Evolutionary conservation across 2,888 invertebrate genomes (phyloP), one percentile per base, ranked within the genome.

Genomic region (Pyrgus malvae): DNA sequence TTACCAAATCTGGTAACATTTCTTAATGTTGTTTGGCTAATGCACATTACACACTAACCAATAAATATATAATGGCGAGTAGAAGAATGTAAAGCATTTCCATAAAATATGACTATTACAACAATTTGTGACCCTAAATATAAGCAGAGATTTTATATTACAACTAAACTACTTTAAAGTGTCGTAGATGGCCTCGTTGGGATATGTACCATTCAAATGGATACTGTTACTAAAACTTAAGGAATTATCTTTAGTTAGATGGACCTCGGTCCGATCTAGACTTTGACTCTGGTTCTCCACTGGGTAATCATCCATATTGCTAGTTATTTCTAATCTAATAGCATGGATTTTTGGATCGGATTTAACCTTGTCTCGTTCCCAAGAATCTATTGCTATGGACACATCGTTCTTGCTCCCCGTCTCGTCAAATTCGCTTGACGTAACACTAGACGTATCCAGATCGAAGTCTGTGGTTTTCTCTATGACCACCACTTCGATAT

Each of bases 141-240:
- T 46, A 40, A 46, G 46, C 14, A 48, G 27, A 44, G 19, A 37
- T 37, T 46, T n/a, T 54, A 46, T 25, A 46, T 40, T 54, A 68
- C 60, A 66, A 62, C 62, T 72, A 62, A 67, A 60, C 74, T 89
- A 90, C 66, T 90, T 89, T 78, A 90, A 83, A 63, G 90, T 90
- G 84, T 90, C 90, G 63, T 90, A 90, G 73, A 90, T 90, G 86
- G 89, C 89, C 78, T 90, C 90, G 83, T 79, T 88, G 78, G 89
- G 87, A 79, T 90, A 90, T 80, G 86, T 88, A 85, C 90, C 90
- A 83, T 90, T 90, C 72, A 90, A 80, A 74, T 90, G 89, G 73
- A 90, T 90, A 69, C 89, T 90, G 78, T 90, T 90, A 65, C 90
- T 89, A 80, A 90, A 90, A 74, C 87, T 88, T 77, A 90, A 68